A percentile compares a stretch with the other conserved stretches of the same genome.
Evolutionary conservation across 2,113 vertebrate genomes (phyloP).

Genomic region (Castor canadensis): DNA sequence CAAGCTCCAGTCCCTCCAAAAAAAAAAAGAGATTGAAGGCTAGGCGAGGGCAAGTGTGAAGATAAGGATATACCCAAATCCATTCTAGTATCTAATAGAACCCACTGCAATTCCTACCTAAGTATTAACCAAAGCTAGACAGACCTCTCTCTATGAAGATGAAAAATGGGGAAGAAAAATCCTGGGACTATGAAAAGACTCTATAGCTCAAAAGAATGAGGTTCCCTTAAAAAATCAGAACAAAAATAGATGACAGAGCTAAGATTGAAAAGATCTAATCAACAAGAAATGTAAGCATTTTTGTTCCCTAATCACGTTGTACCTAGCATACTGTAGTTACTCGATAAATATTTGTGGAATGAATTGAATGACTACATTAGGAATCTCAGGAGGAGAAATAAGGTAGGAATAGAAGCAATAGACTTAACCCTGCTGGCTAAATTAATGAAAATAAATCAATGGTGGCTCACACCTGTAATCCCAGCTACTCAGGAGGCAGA

Average conservation of each 20-base stretch:
- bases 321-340: not conserved
- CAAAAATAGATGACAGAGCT: not conserved
- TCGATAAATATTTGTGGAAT: slow-evolving; percentile 11
- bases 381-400: slow-evolving; percentile 16
- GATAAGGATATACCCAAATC: not conserved
- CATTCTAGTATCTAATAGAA: slow-evolving; percentile 15
- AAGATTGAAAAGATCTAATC: not conserved
- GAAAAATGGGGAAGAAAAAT: slow-evolving; percentile 37
- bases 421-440: not conserved
- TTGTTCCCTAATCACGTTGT: not conserved
- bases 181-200: not conserved
- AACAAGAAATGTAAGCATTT: not conserved
- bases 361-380: not conserved
- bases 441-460: slow-evolving; percentile 34
- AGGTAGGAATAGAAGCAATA: not conserved
- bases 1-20: too few species aligned
- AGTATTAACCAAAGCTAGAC: slow-evolving; percentile 15
- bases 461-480: too few species aligned
- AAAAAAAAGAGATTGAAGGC: not conserved
- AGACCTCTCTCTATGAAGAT: slow-evolving; percentile 23
- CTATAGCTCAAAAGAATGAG: not conserved
- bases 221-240: slow-evolving; percentile 17
- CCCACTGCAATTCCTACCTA: not conserved
- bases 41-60: not conserved
- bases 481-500: too few species aligned